Base-by-base conservation (phyloP, 2,797 vertebrate genomes). In the Tokudaia muenninki region DNA sequence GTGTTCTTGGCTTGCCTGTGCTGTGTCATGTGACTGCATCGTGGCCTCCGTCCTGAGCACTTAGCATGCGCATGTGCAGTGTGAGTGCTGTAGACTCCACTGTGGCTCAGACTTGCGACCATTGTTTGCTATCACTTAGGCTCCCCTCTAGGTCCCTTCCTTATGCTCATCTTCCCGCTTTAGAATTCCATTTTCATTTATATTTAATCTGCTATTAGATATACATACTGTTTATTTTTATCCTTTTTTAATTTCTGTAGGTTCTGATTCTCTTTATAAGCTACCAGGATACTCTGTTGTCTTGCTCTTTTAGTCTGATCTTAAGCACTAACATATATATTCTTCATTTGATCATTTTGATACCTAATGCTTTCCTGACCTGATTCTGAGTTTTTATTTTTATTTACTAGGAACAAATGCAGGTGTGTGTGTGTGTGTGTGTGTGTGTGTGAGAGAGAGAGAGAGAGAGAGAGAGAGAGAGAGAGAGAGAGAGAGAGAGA, bases 181-280 rank as follows among this genome's bases (percentile, higher is more conserved):
- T 75, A 4, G 3, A 81, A 63, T 61, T 95, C 65, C 78, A 26
- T 57, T 74, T 91, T 41, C 75, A 55, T 93, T 93, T 87, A n/a
- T 80, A 37, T 72, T 17, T 93, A 52, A 16, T 93, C 59, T 92
- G 24, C 75, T 92, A 37, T 77, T 82, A 88, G 78, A 78, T 31
- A 37, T 59, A 22, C 70, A 50, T 31, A 50, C 31, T 92, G 31
- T 82, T 34, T n/a, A 84, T 90, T 95, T 95, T 26, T 44, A 29
- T 90, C 41, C n/a, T 90, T 59, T 83, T 34, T 83, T 41, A 59
- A 70, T 84, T 95, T 34, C 83, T 84, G 79, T 44, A 31, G 50
- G 44, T 50, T 80, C 84, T 90, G 26, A 52, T 89, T 90, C 74
- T 86, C 86, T 63, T 90, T 86, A 93, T 78, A 34, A 70, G 31